Base-by-base conservation (phyloP, 2,113 vertebrate genomes). In the Smithornis capensis region DNA sequence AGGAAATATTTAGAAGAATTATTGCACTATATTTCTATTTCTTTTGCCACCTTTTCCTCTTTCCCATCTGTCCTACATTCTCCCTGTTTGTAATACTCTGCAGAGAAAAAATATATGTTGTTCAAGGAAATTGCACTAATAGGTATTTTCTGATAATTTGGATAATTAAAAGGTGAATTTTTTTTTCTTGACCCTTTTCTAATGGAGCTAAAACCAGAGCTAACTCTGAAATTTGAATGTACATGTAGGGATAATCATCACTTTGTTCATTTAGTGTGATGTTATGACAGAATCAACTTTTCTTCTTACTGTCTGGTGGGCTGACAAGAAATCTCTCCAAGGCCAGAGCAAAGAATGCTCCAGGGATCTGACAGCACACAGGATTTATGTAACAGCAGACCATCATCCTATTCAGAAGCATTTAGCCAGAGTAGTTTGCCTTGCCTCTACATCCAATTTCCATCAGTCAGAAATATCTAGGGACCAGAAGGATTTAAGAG, bases 331-430 rank as follows among this genome's bases (percentile, higher is more conserved):
- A 90, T 87, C 73, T 96, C 84, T 97, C 93, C 79, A 89, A 95
- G 96, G 93, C 95, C 81, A 96, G 92, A 97, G 96, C 90, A 97
- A 97, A 97, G 94, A 94, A 97, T 95, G 80, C 95, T 95, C 89
- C 57, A 76, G 96, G 89, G 93, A 96, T 82, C 86, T 95, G 93
- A 84, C 89, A 92, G 79, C 63, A 83, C 92, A 94, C 59, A 94
- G 90, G 89, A 97, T 96, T 96, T 96, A 94, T 92, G 91, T 94
- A 96, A 89, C 89, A 95, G 84, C 79, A 96, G 92, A 81, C 90
- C 95, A 94, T 94, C 96, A 94, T 97, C 84, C 77, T 92, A 84
- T 96, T 97, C 95, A 85, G 82, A 94, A 93, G 63, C 95, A 90
- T 95, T 96, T 97, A 96, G 93, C 82, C 73, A 92, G 87, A 95